phyloP scores from a whole-genome alignment of 2,797 vertebrate species.

The Buphagus erythrorhynchus region DNA sequence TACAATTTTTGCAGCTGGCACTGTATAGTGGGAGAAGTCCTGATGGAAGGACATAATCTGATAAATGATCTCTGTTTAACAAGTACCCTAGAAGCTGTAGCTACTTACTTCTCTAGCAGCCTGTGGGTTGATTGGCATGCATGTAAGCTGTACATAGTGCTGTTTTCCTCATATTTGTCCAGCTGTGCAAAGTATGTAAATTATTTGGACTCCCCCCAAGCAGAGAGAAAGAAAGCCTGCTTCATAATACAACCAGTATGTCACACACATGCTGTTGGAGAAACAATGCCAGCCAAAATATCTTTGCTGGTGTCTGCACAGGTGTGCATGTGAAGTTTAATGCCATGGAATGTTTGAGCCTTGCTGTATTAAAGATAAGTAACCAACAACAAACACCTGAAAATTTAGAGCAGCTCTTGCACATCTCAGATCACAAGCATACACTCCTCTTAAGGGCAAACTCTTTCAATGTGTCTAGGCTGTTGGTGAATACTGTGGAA shows the following conservation, averaged over 20 bases:
- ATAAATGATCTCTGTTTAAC: neutral
- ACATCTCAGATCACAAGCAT: neutral
- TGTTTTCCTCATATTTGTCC: neutral
- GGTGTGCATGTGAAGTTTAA: neutral
- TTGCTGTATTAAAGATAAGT: neutral
- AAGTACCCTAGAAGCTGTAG: neutral
- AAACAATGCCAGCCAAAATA: neutral
- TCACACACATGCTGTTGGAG: neutral
- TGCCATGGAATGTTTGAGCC: neutral
- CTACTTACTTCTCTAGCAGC: neutral
- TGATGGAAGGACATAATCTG: neutral
- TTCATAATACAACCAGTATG: neutral
- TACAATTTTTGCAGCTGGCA: neutral
- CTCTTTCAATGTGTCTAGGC: neutral
- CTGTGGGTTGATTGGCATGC: rapidly evolving
- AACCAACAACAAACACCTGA: neutral
- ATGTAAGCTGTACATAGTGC: neutral
- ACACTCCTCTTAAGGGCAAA: neutral
- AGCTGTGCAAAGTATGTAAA: neutral
- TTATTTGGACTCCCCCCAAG: neutral
- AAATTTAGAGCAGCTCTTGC: neutral
- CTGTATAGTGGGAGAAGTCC: neutral
- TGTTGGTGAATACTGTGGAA: neutral
- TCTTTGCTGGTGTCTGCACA: neutral
- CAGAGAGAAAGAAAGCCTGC: neutral